Conservation (phyloP, 2,113 vertebrate species). For the Pontoporia blainvillei region DNA sequence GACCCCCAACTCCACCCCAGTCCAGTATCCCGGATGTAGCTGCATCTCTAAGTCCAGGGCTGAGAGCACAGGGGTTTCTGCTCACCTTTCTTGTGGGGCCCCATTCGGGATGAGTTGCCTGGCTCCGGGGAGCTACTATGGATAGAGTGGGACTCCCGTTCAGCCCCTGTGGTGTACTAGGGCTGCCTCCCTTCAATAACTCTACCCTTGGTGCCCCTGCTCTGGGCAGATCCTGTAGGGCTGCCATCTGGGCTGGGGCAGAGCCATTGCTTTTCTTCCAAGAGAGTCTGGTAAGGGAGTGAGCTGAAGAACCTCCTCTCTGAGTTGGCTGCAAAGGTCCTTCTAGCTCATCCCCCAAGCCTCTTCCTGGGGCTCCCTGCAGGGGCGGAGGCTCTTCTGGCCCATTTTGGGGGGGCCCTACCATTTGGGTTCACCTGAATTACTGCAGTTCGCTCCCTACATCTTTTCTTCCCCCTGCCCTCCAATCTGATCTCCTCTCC, state of each 20-base stretch:
- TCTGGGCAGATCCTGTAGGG: background rate
- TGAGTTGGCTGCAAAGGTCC: background rate
- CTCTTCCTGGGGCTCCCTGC: background rate
- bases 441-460: background rate
- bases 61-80: background rate
- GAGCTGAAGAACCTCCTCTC: background rate
- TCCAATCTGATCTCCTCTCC: too few relatives aligned
- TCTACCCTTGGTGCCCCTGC: background rate
- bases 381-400: too few relatives aligned
- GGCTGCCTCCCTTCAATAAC: background rate
- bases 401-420: background rate
- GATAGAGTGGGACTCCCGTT: background rate
- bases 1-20: background rate
- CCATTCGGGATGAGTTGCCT: background rate
- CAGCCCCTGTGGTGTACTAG: accelerated
- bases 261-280: background rate
- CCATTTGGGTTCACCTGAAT: background rate
- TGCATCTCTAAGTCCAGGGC: background rate
- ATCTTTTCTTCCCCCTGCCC: background rate
- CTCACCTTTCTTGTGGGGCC: background rate
- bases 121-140: background rate
- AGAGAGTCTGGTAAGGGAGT: background rate
- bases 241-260: background rate
- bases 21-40: too few relatives aligned
- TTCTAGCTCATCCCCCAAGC: background rate